A percentile compares a stretch with the other conserved stretches of the same genome.
Conservation (phyloP, 2,113 vertebrate genomes). For the Copsychus sechellarum region DNA sequence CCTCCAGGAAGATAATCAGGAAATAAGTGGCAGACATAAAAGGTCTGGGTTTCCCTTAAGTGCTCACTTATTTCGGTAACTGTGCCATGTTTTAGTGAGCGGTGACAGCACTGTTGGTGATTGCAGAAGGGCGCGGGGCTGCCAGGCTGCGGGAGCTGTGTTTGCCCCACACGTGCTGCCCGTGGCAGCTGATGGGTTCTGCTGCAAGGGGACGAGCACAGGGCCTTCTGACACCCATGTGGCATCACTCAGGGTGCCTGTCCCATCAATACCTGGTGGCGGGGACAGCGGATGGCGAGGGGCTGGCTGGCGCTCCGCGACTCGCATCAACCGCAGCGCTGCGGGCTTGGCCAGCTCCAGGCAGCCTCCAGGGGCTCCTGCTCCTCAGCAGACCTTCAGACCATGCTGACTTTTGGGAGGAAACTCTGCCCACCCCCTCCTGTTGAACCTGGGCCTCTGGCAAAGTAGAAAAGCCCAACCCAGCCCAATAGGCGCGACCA, state of each 20-base stretch:
- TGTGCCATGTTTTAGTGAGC: conserved; percentile 46
- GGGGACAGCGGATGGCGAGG: rapidly evolving
- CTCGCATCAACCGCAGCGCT: rapidly evolving
- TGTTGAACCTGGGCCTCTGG: background rate
- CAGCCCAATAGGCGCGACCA: rapidly evolving
- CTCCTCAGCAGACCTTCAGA: background rate
- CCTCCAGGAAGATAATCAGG: conserved; percentile 74
- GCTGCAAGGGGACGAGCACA: rapidly evolving
- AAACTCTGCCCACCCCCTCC: background rate
- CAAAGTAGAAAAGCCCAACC: background rate
- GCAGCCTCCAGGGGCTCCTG: background rate
- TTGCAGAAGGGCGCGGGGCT: background rate
- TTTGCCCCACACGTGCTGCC: background rate
- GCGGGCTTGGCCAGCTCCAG: rapidly evolving
- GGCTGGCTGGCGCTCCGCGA: rapidly evolving
- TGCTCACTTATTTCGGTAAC: conserved; percentile 58
- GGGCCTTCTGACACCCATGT: rapidly evolving
- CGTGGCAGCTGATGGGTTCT: background rate
- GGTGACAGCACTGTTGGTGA: conserved; percentile 16
- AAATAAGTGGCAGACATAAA: conserved; percentile 72
- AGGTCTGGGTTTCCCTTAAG: conserved; percentile 69
- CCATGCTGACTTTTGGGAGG: background rate
- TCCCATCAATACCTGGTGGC: rapidly evolving
- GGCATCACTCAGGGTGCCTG: rapidly evolving
- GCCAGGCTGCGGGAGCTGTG: background rate